A percentile compares a stretch with the other conserved stretches of the same genome.
Evolutionary conservation across 2,797 vertebrate genomes (phyloP).

Genomic region (Limosa lapponica): DNA sequence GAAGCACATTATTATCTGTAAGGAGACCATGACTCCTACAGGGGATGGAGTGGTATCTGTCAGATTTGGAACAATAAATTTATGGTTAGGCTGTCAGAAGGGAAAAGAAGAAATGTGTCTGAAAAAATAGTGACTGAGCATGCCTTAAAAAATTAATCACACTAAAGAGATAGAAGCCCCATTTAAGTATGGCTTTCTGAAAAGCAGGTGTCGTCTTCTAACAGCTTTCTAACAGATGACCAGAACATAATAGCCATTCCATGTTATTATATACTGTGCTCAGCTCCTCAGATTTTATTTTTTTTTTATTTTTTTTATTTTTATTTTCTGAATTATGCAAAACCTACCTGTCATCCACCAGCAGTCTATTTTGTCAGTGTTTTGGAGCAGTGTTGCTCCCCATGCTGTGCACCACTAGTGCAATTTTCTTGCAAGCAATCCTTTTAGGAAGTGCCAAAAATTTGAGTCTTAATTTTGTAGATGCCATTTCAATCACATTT

Average conservation of each 20-base stretch:
- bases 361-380: neutral
- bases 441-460: neutral
- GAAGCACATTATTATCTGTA: neutral
- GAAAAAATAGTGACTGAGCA: neutral
- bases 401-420: neutral
- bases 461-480: neutral
- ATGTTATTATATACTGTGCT: neutral
- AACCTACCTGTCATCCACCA: neutral
- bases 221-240: neutral
- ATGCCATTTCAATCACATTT: neutral
- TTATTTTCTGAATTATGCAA: neutral
- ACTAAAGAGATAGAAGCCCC: neutral
- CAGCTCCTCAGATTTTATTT: neutral
- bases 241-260: neutral
- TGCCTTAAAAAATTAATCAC: neutral
- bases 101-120: conserved; percentile 28
- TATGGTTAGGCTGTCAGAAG: neutral
- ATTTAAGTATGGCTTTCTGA: neutral
- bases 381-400: neutral
- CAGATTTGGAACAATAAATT: neutral
- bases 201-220: neutral
- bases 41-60: neutral
- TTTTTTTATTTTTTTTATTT: neutral
- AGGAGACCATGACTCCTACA: neutral
- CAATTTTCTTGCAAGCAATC: neutral